Evolutionary conservation across 2,888 invertebrate species (phyloP).

Genomic region (Xestia xanthographa): DNA sequence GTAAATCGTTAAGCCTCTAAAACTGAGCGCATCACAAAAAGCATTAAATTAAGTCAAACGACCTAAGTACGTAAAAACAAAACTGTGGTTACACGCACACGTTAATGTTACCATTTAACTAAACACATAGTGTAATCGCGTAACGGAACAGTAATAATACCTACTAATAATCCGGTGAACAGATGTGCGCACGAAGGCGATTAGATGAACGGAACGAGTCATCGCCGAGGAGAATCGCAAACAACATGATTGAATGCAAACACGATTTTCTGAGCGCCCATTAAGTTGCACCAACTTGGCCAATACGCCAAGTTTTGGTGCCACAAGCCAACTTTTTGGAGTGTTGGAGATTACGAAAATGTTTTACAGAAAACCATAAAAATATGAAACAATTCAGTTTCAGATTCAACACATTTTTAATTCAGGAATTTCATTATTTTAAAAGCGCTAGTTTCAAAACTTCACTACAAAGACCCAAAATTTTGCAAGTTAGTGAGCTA

Average conservation of each 20-base stretch:
- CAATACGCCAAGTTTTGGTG: constrained; percentile 32
- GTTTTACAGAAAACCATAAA: background rate
- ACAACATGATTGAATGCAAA: constrained; percentile 66
- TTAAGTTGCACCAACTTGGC: constrained; percentile 32
- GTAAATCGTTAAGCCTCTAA: background rate
- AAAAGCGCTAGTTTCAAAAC: constrained; percentile 25
- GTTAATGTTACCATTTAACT: constrained; percentile 55
- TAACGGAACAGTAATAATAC: constrained; percentile 53
- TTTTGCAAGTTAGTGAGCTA: constrained; percentile 46
- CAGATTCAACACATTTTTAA: background rate
- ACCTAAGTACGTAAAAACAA: constrained; percentile 12
- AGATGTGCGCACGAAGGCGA: constrained; percentile 56
- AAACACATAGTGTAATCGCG: constrained; percentile 52
- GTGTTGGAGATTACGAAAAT: background rate
- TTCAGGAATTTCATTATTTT: constrained; percentile 16
- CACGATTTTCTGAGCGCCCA: constrained; percentile 53
- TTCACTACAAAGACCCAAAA: constrained; percentile 28
- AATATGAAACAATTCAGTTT: background rate
- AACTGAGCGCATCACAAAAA: constrained; percentile 22
- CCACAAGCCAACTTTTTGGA: background rate
- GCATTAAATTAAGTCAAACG: background rate
- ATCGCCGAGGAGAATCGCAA: constrained; percentile 65
- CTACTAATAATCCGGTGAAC: constrained; percentile 50
- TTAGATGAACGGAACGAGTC: constrained; percentile 60
- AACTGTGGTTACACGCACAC: constrained; percentile 14